These are phyloP conservation scores for Drosophila subsilvestris DNA, from an alignment of 2,888 invertebrate genomes.

Conservation along the genomic window DNA sequence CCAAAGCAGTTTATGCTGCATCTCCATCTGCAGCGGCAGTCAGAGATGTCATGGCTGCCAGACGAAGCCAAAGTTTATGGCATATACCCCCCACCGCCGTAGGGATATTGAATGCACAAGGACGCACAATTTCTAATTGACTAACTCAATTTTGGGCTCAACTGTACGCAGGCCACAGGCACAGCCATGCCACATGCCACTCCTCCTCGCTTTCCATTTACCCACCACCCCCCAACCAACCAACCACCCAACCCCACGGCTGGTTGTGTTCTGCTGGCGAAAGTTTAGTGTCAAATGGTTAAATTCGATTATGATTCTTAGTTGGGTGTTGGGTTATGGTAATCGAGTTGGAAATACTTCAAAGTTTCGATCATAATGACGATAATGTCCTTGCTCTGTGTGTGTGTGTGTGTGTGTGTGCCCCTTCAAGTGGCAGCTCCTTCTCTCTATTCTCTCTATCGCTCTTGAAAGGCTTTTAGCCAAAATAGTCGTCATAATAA, in stretches of 20 bases:
- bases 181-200: constrained; percentile 7
- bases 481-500: constrained; percentile 34
- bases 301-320: constrained; percentile 75
- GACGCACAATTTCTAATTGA: constrained; percentile 73
- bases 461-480: constrained; percentile 31
- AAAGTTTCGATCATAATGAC: constrained; percentile 51
- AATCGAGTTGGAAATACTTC: constrained; percentile 78
- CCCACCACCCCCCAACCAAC: constrained; percentile 7
- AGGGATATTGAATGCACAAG: constrained; percentile 59
- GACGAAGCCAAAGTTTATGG: constrained; percentile 14
- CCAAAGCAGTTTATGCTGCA: constrained; percentile 42
- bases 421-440: too few relatives aligned
- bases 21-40: constrained; percentile 19
- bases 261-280: constrained; percentile 9
- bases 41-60: constrained; percentile 14
- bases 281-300: constrained; percentile 78
- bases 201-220: neutral
- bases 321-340: constrained; percentile 62
- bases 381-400: constrained; percentile 36
- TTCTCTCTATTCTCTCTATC: neutral
- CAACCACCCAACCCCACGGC: too few relatives aligned
- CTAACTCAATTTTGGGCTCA: constrained; percentile 68
- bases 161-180: constrained; percentile 19
- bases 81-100: constrained; percentile 38
- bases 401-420: constrained; percentile 1